phyloP scores from a whole-genome alignment of 2,113 vertebrate species.

The Dromas ardeola region DNA sequence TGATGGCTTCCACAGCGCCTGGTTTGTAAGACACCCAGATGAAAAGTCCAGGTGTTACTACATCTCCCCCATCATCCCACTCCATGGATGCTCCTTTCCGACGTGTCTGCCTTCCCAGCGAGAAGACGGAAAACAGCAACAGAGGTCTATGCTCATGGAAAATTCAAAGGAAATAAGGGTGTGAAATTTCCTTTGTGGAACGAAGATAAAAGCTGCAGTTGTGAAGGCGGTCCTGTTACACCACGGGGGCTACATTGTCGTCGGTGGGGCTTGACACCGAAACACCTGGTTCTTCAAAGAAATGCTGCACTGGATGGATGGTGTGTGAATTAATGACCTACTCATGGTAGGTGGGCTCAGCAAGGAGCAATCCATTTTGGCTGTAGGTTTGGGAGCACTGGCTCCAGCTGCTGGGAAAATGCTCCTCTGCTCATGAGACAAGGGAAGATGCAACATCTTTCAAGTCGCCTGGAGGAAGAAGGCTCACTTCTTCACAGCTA shows the following conservation, averaged over 20 bases:
- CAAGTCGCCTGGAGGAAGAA: neutral
- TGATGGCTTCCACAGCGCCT: neutral
- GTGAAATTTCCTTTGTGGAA: neutral
- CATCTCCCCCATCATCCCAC: neutral
- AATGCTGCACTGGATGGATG: neutral
- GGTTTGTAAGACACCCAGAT: neutral
- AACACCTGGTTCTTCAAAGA: neutral
- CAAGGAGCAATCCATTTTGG: neutral
- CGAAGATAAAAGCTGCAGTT: neutral
- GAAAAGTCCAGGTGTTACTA: neutral
- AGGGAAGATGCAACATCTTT: rapidly evolving
- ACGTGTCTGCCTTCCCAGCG: neutral
- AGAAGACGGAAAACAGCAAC: neutral
- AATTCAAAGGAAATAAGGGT: neutral
- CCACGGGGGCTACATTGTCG: rapidly evolving
- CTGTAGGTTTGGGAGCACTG: neutral
- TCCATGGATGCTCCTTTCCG: neutral
- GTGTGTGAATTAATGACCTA: neutral
- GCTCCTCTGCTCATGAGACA: neutral
- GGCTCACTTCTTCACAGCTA: neutral
- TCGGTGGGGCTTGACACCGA: rapidly evolving
- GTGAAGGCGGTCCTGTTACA: neutral
- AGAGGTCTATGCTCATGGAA: neutral
- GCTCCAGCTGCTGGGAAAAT: neutral
- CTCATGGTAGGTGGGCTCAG: rapidly evolving